Evolutionary conservation across 30 jellyfish, hydroid and myxozoan species (phyloP).

Genomic region (Morbakka virulenta): DNA sequence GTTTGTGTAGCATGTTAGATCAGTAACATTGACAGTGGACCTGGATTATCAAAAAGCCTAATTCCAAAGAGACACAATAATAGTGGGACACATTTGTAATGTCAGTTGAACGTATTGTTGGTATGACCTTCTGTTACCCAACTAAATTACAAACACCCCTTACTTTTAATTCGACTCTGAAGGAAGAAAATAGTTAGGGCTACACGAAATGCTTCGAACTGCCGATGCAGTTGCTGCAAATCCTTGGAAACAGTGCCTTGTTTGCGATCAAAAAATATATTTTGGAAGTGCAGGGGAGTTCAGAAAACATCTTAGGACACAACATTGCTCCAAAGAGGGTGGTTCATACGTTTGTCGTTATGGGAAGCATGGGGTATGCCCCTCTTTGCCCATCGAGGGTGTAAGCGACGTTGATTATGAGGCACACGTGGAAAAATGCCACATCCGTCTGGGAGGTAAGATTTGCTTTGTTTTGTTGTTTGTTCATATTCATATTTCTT

Average conservation of each 20-base stretch:
- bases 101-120: too few relatives aligned
- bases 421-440: constrained; percentile 90
- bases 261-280: constrained; percentile 54
- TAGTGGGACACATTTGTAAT: too few relatives aligned
- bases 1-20: too few relatives aligned
- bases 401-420: constrained; percentile 85
- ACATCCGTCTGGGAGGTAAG: constrained; percentile 79
- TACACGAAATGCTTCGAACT: constrained; percentile 68
- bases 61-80: too few relatives aligned
- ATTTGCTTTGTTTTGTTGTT: neutral
- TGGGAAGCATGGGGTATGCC: constrained; percentile 95
- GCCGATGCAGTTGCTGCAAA: constrained; percentile 95
- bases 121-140: too few relatives aligned
- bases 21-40: too few relatives aligned
- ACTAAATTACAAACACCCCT: too few relatives aligned
- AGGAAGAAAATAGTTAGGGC: too few relatives aligned
- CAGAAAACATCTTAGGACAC: constrained; percentile 69
- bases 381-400: constrained; percentile 95
- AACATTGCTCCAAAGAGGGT: constrained; percentile 93
- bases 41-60: too few relatives aligned
- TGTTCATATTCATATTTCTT: too few relatives aligned
- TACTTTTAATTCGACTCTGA: too few relatives aligned
- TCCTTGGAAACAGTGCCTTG: constrained; percentile 88
- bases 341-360: constrained; percentile 97
- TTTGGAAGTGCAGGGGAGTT: constrained; percentile 68